Percentiles rank a stretch among this genome's conserved stretches.
Evolutionary conservation across 2,113 vertebrate species (phyloP).

Genomic region (Crotalus horridus): DNA sequence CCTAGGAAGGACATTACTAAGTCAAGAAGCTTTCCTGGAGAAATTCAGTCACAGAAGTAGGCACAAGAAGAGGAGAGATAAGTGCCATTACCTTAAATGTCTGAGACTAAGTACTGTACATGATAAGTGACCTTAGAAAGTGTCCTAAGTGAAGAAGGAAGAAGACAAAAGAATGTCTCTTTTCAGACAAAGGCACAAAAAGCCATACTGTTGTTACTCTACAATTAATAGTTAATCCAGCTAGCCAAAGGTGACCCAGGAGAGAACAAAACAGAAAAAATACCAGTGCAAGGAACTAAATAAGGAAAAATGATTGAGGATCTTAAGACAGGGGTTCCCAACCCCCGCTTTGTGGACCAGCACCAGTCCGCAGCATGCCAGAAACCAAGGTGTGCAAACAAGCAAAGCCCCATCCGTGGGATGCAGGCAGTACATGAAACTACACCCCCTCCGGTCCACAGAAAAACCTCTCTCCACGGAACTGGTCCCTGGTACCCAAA

Average conservation of each 20-base stretch:
- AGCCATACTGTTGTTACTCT: not conserved
- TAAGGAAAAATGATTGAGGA: not conserved
- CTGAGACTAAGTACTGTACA: not conserved
- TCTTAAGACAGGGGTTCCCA: not conserved
- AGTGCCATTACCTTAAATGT: not conserved
- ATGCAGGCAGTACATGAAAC: not conserved
- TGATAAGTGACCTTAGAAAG: not conserved
- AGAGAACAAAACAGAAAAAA: not conserved
- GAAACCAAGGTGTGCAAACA: not conserved
- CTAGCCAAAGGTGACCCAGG: not conserved
- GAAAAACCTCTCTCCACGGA: not conserved
- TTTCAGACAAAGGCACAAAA: not conserved
- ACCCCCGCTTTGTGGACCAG: rapidly evolving
- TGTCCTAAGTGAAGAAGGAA: not conserved
- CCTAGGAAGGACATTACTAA: not conserved
- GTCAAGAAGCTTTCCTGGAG: not conserved
- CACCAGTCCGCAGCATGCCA: not conserved
- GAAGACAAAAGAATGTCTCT: not conserved
- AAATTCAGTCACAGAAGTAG: not conserved
- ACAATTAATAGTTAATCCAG: not conserved
- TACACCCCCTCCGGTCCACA: not conserved
- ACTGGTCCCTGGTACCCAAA: not conserved
- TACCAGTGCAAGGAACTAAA: not conserved
- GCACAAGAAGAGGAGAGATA: not conserved
- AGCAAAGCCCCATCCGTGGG: not conserved